Evolutionary conservation across 2,113 vertebrate species (phyloP), one percentile per base, ranked within the genome.

Genomic region (Seriola rivoliana): DNA sequence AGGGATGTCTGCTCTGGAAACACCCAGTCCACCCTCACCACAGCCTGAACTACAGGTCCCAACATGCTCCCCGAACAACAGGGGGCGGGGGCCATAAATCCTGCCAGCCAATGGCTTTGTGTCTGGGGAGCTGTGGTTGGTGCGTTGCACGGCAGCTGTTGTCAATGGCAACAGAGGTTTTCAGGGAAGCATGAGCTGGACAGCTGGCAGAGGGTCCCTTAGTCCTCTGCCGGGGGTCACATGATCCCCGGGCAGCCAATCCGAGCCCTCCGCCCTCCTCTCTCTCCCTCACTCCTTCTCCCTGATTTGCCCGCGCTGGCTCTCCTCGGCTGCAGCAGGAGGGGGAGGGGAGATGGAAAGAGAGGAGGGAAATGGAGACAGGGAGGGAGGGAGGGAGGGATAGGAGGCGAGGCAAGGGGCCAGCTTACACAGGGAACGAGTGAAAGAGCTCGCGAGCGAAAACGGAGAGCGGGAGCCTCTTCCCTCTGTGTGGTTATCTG

Each of bases 131-230:
- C 86, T 82, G 85, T 84, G 89, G 88, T 86, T 90, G 87, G 87
- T 81, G 86, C 32, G 85, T 77, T 81, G 84, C 82, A 90, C 65
- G 64, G 93, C 91, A 90, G 91, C 91, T 92, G 94, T 94, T 84
- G 94, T 91, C 94, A 93, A 89, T 93, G 88, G 94, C 91, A 94
- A 95, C 94, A 89, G 91, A 93, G 93, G 85, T 94, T 94, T 94
- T 91, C 79, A 86, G 83, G 86, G 88, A 92, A 85, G 93, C 90
- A 88, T 88, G 92, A 94, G 90, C 89, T 85, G 92, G 93, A 94
- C 94, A 95, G 94, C 94, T 94, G 93, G 92, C 76, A 80, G 91
- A 90, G 91, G 91, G 86, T 92, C 86, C 79, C 84, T 68, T 38
- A 50, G 72, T 63, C 59, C 67, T 79, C 70, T 44, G 80, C 68